phyloP scores from a whole-genome alignment of 1,140 invertebrate genomes.

The Dolichoris vasculosae region DNA sequence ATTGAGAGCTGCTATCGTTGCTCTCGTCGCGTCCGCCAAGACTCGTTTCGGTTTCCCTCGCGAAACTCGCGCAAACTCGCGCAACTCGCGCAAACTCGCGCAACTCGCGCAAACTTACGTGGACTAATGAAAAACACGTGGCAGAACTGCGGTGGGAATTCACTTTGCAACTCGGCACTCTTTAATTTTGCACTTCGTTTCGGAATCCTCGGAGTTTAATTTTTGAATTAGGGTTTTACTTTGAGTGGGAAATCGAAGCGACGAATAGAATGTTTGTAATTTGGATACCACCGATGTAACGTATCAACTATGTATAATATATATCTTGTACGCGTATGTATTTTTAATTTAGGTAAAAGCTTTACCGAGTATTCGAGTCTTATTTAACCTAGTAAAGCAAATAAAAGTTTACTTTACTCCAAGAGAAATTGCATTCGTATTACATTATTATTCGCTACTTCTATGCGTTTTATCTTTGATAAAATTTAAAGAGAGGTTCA shows the following conservation, averaged over 20 bases:
- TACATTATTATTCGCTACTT: no score
- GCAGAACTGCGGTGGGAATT: conserved; percentile 1
- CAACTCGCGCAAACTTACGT: background rate
- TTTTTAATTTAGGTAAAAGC: no score
- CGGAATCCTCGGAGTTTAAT: background rate
- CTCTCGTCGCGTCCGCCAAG: no score
- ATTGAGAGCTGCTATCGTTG: background rate
- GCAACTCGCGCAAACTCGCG: no score
- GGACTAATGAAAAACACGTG: conserved; percentile 30
- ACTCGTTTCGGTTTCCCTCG: background rate
- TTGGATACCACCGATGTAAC: background rate
- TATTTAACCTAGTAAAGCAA: background rate
- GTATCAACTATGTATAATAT: background rate
- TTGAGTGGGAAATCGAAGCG: background rate
- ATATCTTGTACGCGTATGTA: background rate
- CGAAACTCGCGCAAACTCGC: background rate
- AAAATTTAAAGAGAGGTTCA: no score
- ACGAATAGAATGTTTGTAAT: background rate
- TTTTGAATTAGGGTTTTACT: background rate
- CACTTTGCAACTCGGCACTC: background rate
- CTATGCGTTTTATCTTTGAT: no score
- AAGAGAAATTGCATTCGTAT: no score
- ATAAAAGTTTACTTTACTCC: background rate
- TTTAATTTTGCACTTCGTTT: background rate
- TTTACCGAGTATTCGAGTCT: background rate